A percentile compares a stretch with the other conserved stretches of the same genome.
Conservation (phyloP, 1,140 invertebrate genomes). For the Vanessa atalanta region DNA sequence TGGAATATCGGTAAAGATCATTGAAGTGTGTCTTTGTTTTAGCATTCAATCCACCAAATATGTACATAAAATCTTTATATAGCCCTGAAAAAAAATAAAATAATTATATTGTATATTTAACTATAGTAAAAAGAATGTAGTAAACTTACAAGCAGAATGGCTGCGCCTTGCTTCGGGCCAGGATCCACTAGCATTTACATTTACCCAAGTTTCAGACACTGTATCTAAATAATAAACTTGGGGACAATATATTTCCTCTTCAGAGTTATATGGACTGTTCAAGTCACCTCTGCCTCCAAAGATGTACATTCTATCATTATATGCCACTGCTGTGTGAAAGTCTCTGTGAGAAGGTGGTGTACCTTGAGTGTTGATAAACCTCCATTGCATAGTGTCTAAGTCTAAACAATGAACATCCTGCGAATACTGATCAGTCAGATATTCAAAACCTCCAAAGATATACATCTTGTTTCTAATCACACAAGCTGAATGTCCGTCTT, state of each 20-base stretch:
- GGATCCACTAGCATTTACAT: constrained; percentile 80
- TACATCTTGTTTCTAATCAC: constrained; percentile 91
- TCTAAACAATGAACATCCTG: constrained; percentile 89
- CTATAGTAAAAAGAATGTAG: neutral
- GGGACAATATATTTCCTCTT: constrained; percentile 89
- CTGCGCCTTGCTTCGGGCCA: constrained; percentile 88
- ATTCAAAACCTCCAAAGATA: constrained; percentile 94
- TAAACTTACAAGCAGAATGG: constrained; percentile 91
- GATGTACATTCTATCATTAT: constrained; percentile 89
- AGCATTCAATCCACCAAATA: constrained; percentile 95
- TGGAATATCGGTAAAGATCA: constrained; percentile 89
- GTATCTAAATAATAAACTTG: constrained; percentile 90
- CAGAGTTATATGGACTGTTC: constrained; percentile 83
- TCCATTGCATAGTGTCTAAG: constrained; percentile 88
- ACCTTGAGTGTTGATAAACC: constrained; percentile 82
- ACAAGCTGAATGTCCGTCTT: constrained; percentile 95
- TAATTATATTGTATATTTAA: neutral
- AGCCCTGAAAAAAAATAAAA: constrained; percentile 79
- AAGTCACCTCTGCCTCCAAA: constrained; percentile 91
- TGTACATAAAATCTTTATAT: constrained; percentile 88
- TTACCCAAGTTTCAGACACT: constrained; percentile 84
- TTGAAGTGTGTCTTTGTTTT: constrained; percentile 88
- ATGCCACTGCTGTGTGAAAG: constrained; percentile 91
- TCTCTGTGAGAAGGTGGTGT: constrained; percentile 88
- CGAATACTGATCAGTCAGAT: constrained; percentile 88